Evolutionary conservation across 1,140 invertebrate species (phyloP), one percentile per base, ranked within the genome.

Genomic region (Cataglyphis hispanica): DNA sequence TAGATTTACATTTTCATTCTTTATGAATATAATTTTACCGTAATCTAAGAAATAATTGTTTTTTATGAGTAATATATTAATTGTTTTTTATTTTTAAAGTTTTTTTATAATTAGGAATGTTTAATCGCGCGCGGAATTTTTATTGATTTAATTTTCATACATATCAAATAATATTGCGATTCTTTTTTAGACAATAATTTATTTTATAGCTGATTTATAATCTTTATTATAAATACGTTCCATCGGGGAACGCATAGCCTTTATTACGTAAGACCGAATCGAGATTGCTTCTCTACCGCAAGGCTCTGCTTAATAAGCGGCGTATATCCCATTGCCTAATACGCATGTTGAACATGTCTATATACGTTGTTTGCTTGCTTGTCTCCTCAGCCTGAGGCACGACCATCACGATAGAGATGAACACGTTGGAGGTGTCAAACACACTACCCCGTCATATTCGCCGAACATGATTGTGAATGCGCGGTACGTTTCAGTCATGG

Each of bases 371-470:
- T 88, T 77, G 76, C 74, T 86, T 63, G 85, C 61, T 74, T 85
- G 89, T 80, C 83, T 87, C 67, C 66, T 43, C 77, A 84, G 85
- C 76, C 76, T 77, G 80, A 77, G 72, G 63, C 43, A 87, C 69
- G 75, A 85, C 61, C 67, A 74, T 46, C 88, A 56, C 46, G 67
- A 80, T 58, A 63, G 77, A 86, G 89, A 89, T 63, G 88, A 87
- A 83, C 88, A 84, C 77, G 81, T 60, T 77, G 61, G 63, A 85
- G 88, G 88, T 90, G 89, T 90, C 89, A 90, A 90, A 90, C 86
- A 78, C 88, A 90, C 89, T 78, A 74, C 60, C 69, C 43, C 69
- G 53, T 87, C 84, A 43, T 70, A 81, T 84, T 78, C 85, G 46
- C 63, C 43, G 86, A 86, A 89, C 87, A 89, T 58, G 70, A 75